Base-by-base conservation (phyloP, 2,797 vertebrate genomes). In the Diceros bicornis region DNA sequence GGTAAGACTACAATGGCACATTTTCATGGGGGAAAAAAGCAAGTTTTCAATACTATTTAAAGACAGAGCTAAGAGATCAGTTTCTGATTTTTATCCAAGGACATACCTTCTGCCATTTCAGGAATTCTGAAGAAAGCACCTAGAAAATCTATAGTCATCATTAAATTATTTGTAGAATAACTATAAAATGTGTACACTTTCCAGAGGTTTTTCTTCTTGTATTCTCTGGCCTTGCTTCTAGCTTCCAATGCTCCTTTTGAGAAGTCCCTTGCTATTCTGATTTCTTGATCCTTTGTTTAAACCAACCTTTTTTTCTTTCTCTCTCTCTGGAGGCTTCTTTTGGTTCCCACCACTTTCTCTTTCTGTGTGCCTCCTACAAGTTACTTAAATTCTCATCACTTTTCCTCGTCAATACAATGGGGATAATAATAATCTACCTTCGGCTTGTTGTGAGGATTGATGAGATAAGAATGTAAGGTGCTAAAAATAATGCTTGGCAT, bases 121-220 rank as follows among this genome's bases (percentile, higher is more conserved):
- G 77, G 27, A 94, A 90, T 97, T 90, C 52, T 87, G 37, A 57
- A 94, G 47, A 83, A 87, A 69, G 32, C 34, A 69, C 21, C 81
- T 23, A 93, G 32, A 91, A 95, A 93, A 81, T 62, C 11, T 62
- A 57, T 1, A 88, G 4, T 82, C 8, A 68, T 79, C 27, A 89
- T n/a, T 86, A 89, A 89, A 89, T 69, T 93, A 81, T 41, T 75
- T 93, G 59, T 44, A 88, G 14, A 84, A 84, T 66, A 71, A 95
- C 55, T 90, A 82, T 21, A 82, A 95, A 92, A 81, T 69, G 55
- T 69, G 17, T 23, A 83, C 10, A 82, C 20, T 91, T 97, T 44
- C 72, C 61, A 90, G 34, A 55, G 50, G 37, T 69, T 81, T 87
- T 90, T 55, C 29, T 75, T 85, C 72, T 52, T 93, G 50, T 85